Percentiles rank a stretch among this genome's conserved stretches.
Conservation (phyloP, 92 coral and sea anemone genomes). For the Ricordea florida region DNA sequence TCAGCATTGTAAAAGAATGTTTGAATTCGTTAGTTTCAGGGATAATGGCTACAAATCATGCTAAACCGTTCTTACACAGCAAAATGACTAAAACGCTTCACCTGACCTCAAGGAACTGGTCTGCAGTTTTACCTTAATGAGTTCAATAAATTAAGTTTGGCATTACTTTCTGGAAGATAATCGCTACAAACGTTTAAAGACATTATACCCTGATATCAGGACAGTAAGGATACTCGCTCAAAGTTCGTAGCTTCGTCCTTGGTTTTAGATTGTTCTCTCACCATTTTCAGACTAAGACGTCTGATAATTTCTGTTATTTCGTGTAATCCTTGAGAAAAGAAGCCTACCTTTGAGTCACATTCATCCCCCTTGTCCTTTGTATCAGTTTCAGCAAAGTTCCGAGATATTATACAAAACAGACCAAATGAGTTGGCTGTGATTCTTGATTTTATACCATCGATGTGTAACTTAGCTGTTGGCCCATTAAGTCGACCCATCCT, state of each 20-base stretch:
- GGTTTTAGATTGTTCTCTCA: background rate
- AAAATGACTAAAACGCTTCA: too few relatives aligned
- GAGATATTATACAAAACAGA: background rate
- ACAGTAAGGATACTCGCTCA: background rate
- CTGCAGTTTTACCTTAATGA: too few relatives aligned
- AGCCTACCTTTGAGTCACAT: background rate
- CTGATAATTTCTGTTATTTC: constrained; percentile 2
- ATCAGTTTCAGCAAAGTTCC: background rate
- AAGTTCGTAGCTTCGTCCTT: background rate
- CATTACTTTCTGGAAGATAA: too few relatives aligned
- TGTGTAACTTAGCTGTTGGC: background rate
- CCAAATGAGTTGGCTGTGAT: background rate
- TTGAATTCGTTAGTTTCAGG: too few relatives aligned
- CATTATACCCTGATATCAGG: background rate
- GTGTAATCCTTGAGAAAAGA: background rate
- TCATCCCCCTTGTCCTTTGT: background rate
- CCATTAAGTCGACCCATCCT: background rate
- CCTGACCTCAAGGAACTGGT: too few relatives aligned
- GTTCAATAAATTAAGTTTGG: too few relatives aligned
- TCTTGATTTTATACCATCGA: background rate
- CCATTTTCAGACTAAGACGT: background rate
- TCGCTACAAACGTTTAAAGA: too few relatives aligned
- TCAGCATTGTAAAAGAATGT: too few relatives aligned
- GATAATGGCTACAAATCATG: too few relatives aligned
- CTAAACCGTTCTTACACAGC: too few relatives aligned